These are phyloP conservation scores for Stenodera caucasica DNA, from an alignment of 2,888 invertebrate genomes.

Conservation along the genomic window DNA sequence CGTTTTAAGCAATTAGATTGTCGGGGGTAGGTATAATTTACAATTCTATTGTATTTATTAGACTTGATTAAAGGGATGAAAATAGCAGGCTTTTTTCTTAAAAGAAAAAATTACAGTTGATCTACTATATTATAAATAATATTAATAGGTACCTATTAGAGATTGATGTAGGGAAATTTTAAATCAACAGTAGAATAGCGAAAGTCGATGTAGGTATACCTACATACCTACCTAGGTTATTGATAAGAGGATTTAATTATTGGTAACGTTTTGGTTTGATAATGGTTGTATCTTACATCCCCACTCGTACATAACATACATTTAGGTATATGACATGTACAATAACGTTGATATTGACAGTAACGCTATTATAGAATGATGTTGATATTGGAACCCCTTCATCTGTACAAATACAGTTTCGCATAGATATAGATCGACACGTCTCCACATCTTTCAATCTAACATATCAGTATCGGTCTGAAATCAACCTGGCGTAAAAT, in stretches of 20 bases:
- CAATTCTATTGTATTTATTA: constrained; percentile 26
- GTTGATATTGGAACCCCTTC: constrained; percentile 18
- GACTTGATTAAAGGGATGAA: constrained; percentile 25
- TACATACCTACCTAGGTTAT: no score
- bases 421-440: constrained; percentile 16
- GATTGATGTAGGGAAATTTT: no score
- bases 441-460: neutral
- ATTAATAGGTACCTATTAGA: no score
- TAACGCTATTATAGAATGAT: neutral
- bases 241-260: no score
- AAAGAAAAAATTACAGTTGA: neutral
- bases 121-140: no score
- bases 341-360: neutral
- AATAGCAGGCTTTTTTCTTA: constrained; percentile 9
- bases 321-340: neutral
- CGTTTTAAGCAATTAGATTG: constrained; percentile 25
- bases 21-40: constrained; percentile 24
- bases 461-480: constrained; percentile 25
- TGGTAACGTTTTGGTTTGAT: neutral
- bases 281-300: neutral
- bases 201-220: no score
- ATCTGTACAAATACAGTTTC: constrained; percentile 16
- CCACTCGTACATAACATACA: no score
- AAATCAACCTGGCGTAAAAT: constrained; percentile 33
- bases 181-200: no score